phyloP scores from a whole-genome alignment of 1,140 invertebrate genomes.

The Cydia strobilella region DNA sequence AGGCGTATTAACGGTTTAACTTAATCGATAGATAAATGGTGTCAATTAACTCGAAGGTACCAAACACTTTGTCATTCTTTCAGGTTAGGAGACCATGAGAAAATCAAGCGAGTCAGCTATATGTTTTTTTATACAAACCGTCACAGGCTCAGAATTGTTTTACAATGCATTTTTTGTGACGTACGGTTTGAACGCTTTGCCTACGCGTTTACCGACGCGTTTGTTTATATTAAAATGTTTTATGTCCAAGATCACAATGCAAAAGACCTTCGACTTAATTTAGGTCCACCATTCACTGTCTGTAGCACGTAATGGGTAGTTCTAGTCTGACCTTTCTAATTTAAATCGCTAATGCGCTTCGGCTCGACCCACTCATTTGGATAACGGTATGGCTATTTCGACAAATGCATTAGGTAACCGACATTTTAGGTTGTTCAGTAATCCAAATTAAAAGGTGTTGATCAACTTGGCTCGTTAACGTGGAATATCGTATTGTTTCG shows the following conservation, averaged over 20 bases:
- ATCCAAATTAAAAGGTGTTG: not conserved
- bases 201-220: too few species aligned
- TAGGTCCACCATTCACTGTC: slow-evolving; percentile 8
- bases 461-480: not conserved
- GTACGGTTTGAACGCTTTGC: not conserved
- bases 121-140: too few species aligned
- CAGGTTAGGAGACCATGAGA: not conserved
- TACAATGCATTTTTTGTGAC: not conserved
- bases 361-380: not conserved
- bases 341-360: slow-evolving; percentile 20
- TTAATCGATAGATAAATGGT: slow-evolving; percentile 39
- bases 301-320: not conserved
- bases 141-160: too few species aligned
- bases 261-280: slow-evolving; percentile 5
- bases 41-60: slow-evolving; percentile 36
- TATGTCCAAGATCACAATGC: not conserved
- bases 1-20: slow-evolving; percentile 36
- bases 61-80: slow-evolving; percentile 10
- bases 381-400: slow-evolving; percentile 4
- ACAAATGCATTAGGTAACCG: not conserved
- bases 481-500: not conserved
- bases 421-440: not conserved
- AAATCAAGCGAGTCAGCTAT: not conserved
- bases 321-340: slow-evolving; percentile 20
- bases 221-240: not conserved